These are phyloP conservation scores for Cetonia aurata DNA, from an alignment of 2,888 invertebrate genomes.

Conservation along the genomic window DNA sequence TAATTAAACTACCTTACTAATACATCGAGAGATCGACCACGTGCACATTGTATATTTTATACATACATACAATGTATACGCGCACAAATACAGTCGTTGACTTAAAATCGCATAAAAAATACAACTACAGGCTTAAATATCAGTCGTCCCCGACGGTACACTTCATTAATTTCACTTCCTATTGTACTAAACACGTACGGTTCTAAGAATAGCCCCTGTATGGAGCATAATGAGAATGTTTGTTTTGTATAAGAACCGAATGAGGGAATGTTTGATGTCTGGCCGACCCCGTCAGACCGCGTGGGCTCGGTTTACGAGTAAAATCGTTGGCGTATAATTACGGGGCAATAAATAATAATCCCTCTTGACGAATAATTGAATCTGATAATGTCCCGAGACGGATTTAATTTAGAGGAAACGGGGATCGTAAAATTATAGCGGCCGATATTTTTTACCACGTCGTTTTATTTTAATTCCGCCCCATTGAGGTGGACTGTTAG, in stretches of 20 bases:
- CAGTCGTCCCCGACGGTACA: slow-evolving; percentile 34
- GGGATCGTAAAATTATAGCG: slow-evolving; percentile 16
- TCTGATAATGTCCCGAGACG: slow-evolving; percentile 32
- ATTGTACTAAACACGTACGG: slow-evolving; percentile 45
- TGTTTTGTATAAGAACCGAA: slow-evolving; percentile 41
- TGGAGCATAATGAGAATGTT: slow-evolving; percentile 41
- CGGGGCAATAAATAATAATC: slow-evolving; percentile 44
- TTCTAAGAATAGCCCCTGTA: slow-evolving; percentile 41
- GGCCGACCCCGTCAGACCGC: slow-evolving; percentile 24
- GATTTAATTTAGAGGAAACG: slow-evolving; percentile 36
- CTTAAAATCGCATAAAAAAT: slow-evolving; percentile 38
- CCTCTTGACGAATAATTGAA: slow-evolving; percentile 42
- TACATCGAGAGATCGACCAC: too few relatives aligned
- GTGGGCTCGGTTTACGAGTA: slow-evolving; percentile 29
- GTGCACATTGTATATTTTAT: slow-evolving; percentile 2
- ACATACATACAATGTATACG: slow-evolving; percentile 10
- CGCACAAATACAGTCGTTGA: slow-evolving; percentile 3
- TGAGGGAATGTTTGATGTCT: slow-evolving; percentile 40
- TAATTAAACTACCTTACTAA: too few relatives aligned
- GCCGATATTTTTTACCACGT: not conserved
- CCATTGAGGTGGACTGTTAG: not conserved
- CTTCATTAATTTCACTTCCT: slow-evolving; percentile 44
- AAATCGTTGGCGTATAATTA: slow-evolving; percentile 44
- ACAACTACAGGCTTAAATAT: slow-evolving; percentile 39
- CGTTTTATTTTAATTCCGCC: slow-evolving; percentile 21